Evolutionary conservation across 1,140 invertebrate genomes (phyloP).

Genomic region (Alviniconcha marisindica): DNA sequence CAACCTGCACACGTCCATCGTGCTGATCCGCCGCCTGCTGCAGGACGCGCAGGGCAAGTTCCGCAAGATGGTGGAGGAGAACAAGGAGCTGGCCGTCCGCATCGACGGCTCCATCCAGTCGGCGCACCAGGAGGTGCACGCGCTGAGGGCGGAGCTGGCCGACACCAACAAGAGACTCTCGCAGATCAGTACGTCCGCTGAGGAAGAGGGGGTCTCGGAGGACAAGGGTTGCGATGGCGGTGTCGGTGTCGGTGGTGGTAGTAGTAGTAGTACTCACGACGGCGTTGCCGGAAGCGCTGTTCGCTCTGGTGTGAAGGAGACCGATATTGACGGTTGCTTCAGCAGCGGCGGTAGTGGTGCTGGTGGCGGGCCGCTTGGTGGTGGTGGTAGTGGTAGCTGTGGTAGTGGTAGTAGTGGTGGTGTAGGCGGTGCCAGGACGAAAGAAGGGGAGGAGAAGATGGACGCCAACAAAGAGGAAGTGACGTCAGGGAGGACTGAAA

Average conservation of each 20-base stretch:
- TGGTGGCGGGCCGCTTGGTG: background rate
- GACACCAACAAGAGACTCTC: slow-evolving; percentile 77
- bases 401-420: background rate
- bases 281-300: background rate
- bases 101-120: slow-evolving; percentile 82
- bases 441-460: slow-evolving; percentile 25
- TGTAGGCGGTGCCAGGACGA: background rate
- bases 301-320: background rate
- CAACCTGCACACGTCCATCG: slow-evolving; percentile 74
- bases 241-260: background rate
- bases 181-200: slow-evolving; percentile 51
- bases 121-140: slow-evolving; percentile 80
- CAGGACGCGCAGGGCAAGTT: slow-evolving; percentile 80
- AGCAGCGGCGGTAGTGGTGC: background rate
- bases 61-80: slow-evolving; percentile 85
- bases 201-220: background rate
- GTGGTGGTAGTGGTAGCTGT: background rate
- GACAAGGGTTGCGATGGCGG: slow-evolving; percentile 5
- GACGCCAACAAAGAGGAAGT: slow-evolving; percentile 7
- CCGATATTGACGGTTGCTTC: background rate
- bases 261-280: background rate
- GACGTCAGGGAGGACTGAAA: background rate
- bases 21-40: slow-evolving; percentile 75
- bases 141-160: slow-evolving; percentile 78
- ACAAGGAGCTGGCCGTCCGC: slow-evolving; percentile 80